phyloP scores from a whole-genome alignment of 2,888 invertebrate genomes.

The Argyresthia goedartella region DNA sequence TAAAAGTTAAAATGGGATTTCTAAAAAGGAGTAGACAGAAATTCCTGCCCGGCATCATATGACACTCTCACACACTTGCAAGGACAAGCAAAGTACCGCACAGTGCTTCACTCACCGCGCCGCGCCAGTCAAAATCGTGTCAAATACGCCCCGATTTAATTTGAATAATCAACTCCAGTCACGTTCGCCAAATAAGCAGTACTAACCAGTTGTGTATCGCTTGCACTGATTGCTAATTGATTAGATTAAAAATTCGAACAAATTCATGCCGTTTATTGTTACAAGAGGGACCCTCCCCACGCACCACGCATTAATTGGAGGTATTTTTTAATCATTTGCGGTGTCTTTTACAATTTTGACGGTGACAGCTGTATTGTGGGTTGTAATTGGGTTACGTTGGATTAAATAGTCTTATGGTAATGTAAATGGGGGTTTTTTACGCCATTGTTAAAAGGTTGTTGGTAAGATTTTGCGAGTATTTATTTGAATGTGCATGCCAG shows the following conservation, averaged over 20 bases:
- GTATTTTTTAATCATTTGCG: conserved; percentile 40
- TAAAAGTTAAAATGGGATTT: too few relatives aligned
- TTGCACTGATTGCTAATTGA: conserved; percentile 72
- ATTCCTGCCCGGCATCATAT: too few relatives aligned
- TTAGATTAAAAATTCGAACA: conserved; percentile 67
- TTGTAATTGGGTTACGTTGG: conserved; percentile 11
- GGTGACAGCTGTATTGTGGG: conserved; percentile 37
- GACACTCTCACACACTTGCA: too few relatives aligned
- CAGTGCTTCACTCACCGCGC: conserved; percentile 23
- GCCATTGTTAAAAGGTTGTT: too few relatives aligned
- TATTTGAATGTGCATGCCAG: too few relatives aligned
- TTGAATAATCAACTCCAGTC: conserved; percentile 58
- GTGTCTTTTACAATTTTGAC: conserved; percentile 60
- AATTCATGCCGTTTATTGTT: conserved; percentile 54
- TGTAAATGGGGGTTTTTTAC: too few relatives aligned
- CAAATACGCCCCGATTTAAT: conserved; percentile 31
- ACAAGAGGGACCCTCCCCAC: conserved; percentile 26
- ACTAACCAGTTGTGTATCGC: conserved; percentile 68
- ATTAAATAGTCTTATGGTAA: background rate
- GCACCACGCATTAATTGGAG: conserved; percentile 44
- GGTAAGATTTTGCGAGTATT: too few relatives aligned
- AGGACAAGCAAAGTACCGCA: conserved; percentile 15
- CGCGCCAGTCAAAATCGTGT: conserved; percentile 38
- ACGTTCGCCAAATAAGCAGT: conserved; percentile 66
- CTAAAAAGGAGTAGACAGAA: too few relatives aligned